Evolutionary conservation across 2,888 invertebrate species (phyloP), one percentile per base, ranked within the genome.

Genomic region (Papilio demoleus): DNA sequence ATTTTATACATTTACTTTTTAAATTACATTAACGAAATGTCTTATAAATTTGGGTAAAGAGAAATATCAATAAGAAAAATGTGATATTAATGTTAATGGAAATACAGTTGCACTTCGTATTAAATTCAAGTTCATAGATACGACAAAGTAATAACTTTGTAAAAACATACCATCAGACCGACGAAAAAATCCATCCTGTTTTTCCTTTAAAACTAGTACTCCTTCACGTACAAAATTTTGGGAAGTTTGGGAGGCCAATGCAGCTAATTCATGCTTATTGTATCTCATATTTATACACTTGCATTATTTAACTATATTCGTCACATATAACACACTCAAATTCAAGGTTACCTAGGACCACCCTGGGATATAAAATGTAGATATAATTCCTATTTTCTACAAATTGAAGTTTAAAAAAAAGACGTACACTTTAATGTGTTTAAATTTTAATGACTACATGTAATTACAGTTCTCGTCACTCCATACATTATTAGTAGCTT

Each of bases 211-310:
- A 73, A 96, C 95, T 71, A 99, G 93, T 73, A 97, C 94, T 68
- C 98, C 98, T 93, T 98, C 98, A 81, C 97, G 97, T 86, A 98
- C 98, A 86, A 97, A 98, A 87, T 96, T 96, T 77, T 96, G 96
- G 11, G 96, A 95, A 53, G 96, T 96, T 89, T 98, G 97, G 68
- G 96, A 96, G 71, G 98, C 98, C 86, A 98, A 90, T 67, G 96
- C 95, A 75, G 95, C 94, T 79, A 99, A 90, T 89, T 98, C 98
- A 85, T 96, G 96, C 87, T 96, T 97, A 88, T 98, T 98, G 88
- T 96, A 98, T 88, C 98, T 95, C 98, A 98, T 98, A 76, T 77
- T 87, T 77, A 75, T 36, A 8, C 34, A 47, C 47, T 72, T 34
- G 11, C 63, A 64, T 67, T 50, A 65, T 68, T 60, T 61, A 45